Evolutionary conservation across 2,888 invertebrate genomes (phyloP).

Genomic region (Polydrusus pterygomalis): DNA sequence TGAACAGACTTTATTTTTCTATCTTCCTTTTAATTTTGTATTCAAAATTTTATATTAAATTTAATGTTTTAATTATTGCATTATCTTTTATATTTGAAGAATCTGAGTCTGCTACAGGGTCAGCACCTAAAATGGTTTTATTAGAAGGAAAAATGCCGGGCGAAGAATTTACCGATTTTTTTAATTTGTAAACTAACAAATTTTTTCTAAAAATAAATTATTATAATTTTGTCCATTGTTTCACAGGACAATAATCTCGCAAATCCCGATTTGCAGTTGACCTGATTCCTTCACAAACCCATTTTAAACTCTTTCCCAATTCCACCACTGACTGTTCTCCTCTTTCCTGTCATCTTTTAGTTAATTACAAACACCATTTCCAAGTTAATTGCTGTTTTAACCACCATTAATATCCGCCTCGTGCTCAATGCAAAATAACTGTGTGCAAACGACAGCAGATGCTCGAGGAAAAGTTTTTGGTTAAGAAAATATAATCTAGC

Average conservation of each 20-base stretch:
- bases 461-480: conserved; percentile 30
- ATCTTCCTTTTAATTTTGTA: too few species aligned
- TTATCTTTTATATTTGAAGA: too few species aligned
- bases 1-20: too few species aligned
- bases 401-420: conserved; percentile 22
- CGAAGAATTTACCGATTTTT: too few species aligned
- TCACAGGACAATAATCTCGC: background rate
- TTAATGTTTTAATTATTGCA: too few species aligned
- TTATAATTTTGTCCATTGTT: too few species aligned
- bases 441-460: conserved; percentile 43
- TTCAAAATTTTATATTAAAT: too few species aligned
- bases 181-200: too few species aligned
- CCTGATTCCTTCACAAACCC: background rate
- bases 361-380: conserved; percentile 17
- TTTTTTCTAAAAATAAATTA: too few species aligned
- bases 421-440: conserved; percentile 22
- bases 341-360: conserved; percentile 12
- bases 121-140: too few species aligned
- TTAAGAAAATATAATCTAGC: conserved; percentile 31
- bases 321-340: conserved; percentile 8
- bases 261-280: background rate
- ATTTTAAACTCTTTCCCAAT: background rate
- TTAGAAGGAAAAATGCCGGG: too few species aligned
- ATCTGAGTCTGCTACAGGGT: too few species aligned
- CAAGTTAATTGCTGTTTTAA: conserved; percentile 20